phyloP scores from a whole-genome alignment of 2,888 invertebrate species.

The Acleris laterana region DNA sequence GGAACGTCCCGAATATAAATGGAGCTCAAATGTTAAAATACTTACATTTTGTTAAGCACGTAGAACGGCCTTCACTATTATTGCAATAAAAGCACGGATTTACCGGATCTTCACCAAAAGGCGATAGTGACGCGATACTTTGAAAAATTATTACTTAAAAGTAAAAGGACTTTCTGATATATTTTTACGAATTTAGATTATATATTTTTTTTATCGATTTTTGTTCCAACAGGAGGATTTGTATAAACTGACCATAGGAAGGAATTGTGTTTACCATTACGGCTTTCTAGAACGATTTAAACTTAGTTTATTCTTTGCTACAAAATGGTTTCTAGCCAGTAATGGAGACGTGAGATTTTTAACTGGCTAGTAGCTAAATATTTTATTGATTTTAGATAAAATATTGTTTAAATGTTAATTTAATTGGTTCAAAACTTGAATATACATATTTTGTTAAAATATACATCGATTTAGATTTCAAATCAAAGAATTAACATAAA shows the following conservation, averaged over 20 bases:
- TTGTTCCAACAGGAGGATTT: neutral
- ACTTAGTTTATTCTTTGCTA: neutral
- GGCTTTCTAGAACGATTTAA: slow-evolving; percentile 6
- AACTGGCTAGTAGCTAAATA: neutral
- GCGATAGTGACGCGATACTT: too few relatives aligned
- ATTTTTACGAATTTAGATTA: neutral
- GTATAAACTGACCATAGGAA: neutral
- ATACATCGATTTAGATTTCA: too few relatives aligned
- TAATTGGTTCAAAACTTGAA: too few relatives aligned
- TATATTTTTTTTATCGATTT: slow-evolving; percentile 4
- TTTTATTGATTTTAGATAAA: too few relatives aligned
- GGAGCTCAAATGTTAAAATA: too few relatives aligned
- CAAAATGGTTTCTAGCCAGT: neutral
- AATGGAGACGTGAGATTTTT: neutral
- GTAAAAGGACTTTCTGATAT: too few relatives aligned
- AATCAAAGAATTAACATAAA: too few relatives aligned
- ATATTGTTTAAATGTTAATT: too few relatives aligned
- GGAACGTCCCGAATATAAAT: too few relatives aligned
- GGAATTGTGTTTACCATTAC: too few relatives aligned
- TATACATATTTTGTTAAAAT: too few relatives aligned
- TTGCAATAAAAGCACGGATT: neutral
- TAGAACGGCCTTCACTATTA: neutral
- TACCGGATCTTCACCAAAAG: neutral
- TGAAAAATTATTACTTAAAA: too few relatives aligned
- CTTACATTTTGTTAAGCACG: neutral